phyloP scores from a whole-genome alignment of 2,888 invertebrate species.

The Drosophila ezoana region DNA sequence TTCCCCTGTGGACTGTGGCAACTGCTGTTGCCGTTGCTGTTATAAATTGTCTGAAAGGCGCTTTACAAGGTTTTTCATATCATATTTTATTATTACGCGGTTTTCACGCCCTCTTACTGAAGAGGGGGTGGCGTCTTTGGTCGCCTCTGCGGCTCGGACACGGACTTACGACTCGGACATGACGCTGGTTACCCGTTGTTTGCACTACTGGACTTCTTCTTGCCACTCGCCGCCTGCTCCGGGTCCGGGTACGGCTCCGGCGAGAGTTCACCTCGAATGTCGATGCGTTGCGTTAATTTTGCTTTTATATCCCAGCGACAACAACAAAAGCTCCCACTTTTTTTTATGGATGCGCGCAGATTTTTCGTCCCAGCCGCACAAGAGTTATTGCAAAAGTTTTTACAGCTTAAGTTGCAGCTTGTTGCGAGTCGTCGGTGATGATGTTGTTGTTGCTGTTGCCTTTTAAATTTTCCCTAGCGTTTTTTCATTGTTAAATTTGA shows the following conservation, averaged over 20 bases:
- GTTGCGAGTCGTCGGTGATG: conserved; percentile 28
- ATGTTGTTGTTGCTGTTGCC: conserved; percentile 5
- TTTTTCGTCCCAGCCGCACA: conserved; percentile 47
- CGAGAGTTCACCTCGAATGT: conserved; percentile 49
- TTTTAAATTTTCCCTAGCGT: conserved; percentile 39
- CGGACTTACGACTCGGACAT: conserved; percentile 17
- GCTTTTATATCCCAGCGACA: conserved; percentile 54
- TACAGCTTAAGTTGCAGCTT: conserved; percentile 52
- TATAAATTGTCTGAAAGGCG: conserved; percentile 75
- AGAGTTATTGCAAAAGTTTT: conserved; percentile 67
- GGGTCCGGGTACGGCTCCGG: neutral
- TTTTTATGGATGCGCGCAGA: conserved; percentile 67
- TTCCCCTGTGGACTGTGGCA: conserved; percentile 5
- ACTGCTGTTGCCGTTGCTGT: conserved; percentile 33
- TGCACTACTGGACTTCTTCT: conserved; percentile 5
- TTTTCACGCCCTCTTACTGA: conserved; percentile 55
- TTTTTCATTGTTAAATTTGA: conserved; percentile 50
- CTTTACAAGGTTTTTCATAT: conserved; percentile 72
- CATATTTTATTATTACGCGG: conserved; percentile 75
- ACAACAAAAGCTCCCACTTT: conserved; percentile 33
- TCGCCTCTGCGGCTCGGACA: conserved; percentile 5
- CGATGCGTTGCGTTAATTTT: conserved; percentile 70
- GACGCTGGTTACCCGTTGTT: conserved; percentile 7
- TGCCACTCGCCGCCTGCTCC: neutral
- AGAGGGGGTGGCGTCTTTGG: too few relatives aligned